Conservation (phyloP, 2,888 invertebrate genomes). For the Myopa tessellatipennis region DNA sequence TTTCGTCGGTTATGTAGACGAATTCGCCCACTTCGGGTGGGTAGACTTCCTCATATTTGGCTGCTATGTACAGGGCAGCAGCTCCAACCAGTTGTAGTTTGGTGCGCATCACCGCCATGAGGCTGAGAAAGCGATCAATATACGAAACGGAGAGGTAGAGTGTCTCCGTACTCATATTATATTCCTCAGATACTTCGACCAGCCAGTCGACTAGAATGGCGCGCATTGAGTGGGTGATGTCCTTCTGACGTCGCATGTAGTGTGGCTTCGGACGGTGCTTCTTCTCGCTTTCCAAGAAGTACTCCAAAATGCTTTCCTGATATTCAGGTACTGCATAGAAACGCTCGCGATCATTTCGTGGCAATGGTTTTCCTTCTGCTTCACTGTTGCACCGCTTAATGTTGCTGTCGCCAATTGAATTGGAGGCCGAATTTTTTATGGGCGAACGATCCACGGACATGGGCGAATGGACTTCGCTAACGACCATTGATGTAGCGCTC, state of each 20-base stretch:
- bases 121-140: slow-evolving; percentile 94
- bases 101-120: slow-evolving; percentile 92
- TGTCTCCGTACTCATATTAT: slow-evolving; percentile 91
- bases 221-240: slow-evolving; percentile 92
- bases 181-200: slow-evolving; percentile 96
- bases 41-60: slow-evolving; percentile 98
- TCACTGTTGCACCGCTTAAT: slow-evolving; percentile 49
- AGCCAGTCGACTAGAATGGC: slow-evolving; percentile 97
- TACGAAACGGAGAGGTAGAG: slow-evolving; percentile 92
- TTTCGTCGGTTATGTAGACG: slow-evolving; percentile 98
- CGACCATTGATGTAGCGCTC: slow-evolving; percentile 73
- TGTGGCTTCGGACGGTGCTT: slow-evolving; percentile 65
- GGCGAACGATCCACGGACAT: slow-evolving; percentile 75
- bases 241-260: slow-evolving; percentile 95
- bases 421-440: slow-evolving; percentile 57
- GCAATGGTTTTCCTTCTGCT: slow-evolving; percentile 39
- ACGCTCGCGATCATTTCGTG: slow-evolving; percentile 74
- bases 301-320: slow-evolving; percentile 83
- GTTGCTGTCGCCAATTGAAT: slow-evolving; percentile 62
- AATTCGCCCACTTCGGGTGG: slow-evolving; percentile 96
- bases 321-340: slow-evolving; percentile 86
- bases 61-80: slow-evolving; percentile 95
- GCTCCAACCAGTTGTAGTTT: slow-evolving; percentile 97
- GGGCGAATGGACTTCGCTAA: slow-evolving; percentile 71
- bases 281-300: slow-evolving; percentile 82